Base-by-base conservation (phyloP, 2,888 invertebrate species). In the Incurvaria masculella region DNA sequence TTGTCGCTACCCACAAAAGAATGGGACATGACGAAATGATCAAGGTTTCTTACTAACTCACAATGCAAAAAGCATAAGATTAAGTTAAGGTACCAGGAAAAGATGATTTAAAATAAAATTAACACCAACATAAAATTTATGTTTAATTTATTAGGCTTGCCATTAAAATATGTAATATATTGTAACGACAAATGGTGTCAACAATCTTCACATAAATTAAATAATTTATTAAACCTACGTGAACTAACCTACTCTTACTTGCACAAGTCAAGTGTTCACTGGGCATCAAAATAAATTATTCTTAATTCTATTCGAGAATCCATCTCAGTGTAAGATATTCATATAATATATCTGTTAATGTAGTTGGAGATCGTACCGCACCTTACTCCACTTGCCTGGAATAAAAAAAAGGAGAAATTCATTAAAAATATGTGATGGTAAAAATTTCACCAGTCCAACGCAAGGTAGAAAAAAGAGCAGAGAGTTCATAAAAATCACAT, bases 361-460 rank as follows among this genome's bases (percentile, higher is more conserved):
- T 19, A 16, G 20, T 23, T 11, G 26, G 60, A 61, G 55, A 61
- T 60, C 60, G 60, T 59, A 56, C 21, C 38, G 18, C 39, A 46
- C 17, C 53, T 59, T 70, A 75, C 44, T 73, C 73, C 55, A 69
- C 72, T 64, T 72, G 69, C 56, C 75, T 76, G 72, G 47, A 69
- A 72, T 51, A 49, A 53, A 54, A 52, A 54, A 60, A 58, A n/a
- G n/a, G n/a, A n/a, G n/a, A n/a, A n/a, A n/a, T n/a, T n/a, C n/a
- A n/a, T n/a, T n/a, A n/a, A n/a, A n/a, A n/a, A n/a, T n/a, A n/a
- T n/a, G n/a, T n/a, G n/a, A n/a, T n/a, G n/a, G n/a, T n/a, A n/a
- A n/a, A n/a, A n/a, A n/a, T n/a, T n/a, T n/a, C n/a, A n/a, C n/a
- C n/a, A n/a, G n/a, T n/a, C n/a, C n/a, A n/a, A n/a, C n/a, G n/a